These are phyloP conservation scores for Coregonus suidteri DNA, from an alignment of 2,797 vertebrate species.

Conservation along the genomic window DNA sequence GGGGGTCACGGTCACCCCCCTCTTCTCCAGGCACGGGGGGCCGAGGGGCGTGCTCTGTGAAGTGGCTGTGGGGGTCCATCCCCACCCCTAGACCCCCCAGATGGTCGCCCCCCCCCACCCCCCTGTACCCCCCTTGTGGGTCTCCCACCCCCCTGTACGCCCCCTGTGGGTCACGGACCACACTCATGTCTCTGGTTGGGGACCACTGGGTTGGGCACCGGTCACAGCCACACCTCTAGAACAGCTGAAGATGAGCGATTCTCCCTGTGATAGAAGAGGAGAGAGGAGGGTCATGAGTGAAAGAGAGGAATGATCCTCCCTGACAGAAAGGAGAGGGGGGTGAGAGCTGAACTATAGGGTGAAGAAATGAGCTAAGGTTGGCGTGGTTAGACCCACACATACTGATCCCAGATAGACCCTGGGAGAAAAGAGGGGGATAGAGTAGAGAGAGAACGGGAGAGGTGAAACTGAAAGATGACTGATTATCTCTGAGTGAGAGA, in stretches of 20 bases:
- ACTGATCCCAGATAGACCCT: too few relatives aligned
- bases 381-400: too few relatives aligned
- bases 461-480: neutral
- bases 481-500: neutral
- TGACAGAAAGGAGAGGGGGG: neutral
- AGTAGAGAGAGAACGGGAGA: neutral
- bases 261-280: slow-evolving; percentile 52
- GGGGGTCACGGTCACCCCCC: slow-evolving; percentile 81
- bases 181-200: slow-evolving; percentile 75
- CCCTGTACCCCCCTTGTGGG: slow-evolving; percentile 58
- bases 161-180: slow-evolving; percentile 75
- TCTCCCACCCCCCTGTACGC: slow-evolving; percentile 54
- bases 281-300: slow-evolving; percentile 32
- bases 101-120: slow-evolving; percentile 60
- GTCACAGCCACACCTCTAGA: slow-evolving; percentile 69
- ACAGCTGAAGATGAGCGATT: slow-evolving; percentile 65
- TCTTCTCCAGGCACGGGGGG: slow-evolving; percentile 96
- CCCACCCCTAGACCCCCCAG: slow-evolving; percentile 54
- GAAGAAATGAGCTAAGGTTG: neutral
- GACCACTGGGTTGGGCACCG: slow-evolving; percentile 48
- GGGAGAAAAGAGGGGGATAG: neutral
- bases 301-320: slow-evolving; percentile 2
- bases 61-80: slow-evolving; percentile 77
- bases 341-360: neutral
- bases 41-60: slow-evolving; percentile 93